phyloP scores from a whole-genome alignment of 2,113 vertebrate genomes.

The Octodon degus region DNA sequence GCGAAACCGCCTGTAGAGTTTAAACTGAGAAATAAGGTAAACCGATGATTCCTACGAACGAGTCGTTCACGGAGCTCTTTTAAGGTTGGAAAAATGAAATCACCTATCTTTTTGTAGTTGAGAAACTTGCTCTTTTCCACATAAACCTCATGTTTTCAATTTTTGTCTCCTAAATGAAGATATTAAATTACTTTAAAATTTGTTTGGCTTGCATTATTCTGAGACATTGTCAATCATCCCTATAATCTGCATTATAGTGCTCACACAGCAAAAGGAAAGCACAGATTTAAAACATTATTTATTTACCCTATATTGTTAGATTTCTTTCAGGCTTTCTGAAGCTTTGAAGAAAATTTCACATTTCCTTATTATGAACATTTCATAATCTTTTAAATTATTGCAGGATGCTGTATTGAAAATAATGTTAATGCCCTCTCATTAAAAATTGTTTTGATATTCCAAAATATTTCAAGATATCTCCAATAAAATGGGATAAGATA shows the following conservation, averaged over 20 bases:
- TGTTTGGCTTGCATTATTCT: constrained; percentile 2
- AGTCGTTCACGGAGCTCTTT: background rate
- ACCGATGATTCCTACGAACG: background rate
- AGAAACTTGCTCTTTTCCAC: background rate
- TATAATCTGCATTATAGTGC: constrained; percentile 32
- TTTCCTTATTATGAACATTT: background rate
- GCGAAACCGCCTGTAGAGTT: background rate
- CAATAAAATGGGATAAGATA: background rate
- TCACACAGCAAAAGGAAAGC: constrained; percentile 12
- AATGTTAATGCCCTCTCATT: background rate
- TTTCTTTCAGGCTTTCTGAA: background rate
- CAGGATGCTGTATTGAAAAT: background rate
- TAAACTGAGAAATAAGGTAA: constrained; percentile 42
- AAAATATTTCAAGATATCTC: background rate
- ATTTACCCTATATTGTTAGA: background rate
- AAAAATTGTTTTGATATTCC: background rate
- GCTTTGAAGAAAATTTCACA: background rate
- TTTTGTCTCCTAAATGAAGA: background rate
- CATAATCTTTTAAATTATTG: background rate
- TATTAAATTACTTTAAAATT: constrained; percentile 6
- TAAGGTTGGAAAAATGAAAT: background rate
- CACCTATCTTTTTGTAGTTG: background rate
- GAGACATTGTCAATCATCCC: background rate
- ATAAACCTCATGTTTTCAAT: background rate
- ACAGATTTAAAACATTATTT: constrained; percentile 21